These are phyloP conservation scores for Amblyraja radiata DNA, from an alignment of 2,797 vertebrate species.

Conservation along the genomic window DNA sequence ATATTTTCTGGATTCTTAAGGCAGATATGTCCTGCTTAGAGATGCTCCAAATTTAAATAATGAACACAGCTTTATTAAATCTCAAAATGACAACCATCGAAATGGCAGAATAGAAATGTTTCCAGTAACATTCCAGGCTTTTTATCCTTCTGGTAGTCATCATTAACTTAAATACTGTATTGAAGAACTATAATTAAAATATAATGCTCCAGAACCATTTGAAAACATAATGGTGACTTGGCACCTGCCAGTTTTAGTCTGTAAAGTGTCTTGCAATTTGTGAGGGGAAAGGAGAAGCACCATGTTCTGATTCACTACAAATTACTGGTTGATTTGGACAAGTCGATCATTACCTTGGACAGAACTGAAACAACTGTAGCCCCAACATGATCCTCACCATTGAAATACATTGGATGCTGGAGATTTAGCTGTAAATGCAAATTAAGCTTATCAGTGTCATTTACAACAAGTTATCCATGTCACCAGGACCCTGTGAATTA, in stretches of 20 bases:
- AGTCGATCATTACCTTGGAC: neutral
- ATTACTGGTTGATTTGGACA: neutral
- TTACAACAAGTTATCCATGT: neutral
- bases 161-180: neutral
- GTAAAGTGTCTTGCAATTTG: neutral
- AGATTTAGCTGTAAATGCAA: neutral
- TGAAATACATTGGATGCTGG: neutral
- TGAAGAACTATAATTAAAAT: neutral
- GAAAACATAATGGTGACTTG: neutral
- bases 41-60: slow-evolving; percentile 27
- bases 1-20: slow-evolving; percentile 42
- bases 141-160: neutral
- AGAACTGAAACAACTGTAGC: neutral
- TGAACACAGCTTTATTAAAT: slow-evolving; percentile 13
- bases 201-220: neutral
- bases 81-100: neutral
- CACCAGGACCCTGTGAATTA: neutral
- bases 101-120: slow-evolving; percentile 4
- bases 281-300: neutral
- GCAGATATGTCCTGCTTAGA: slow-evolving; percentile 26
- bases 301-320: neutral
- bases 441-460: neutral
- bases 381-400: neutral
- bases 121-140: slow-evolving; percentile 1
- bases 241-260: neutral